These are phyloP conservation scores for Tachystola acroxantha DNA, from an alignment of 2,888 invertebrate genomes.

Conservation along the genomic window DNA sequence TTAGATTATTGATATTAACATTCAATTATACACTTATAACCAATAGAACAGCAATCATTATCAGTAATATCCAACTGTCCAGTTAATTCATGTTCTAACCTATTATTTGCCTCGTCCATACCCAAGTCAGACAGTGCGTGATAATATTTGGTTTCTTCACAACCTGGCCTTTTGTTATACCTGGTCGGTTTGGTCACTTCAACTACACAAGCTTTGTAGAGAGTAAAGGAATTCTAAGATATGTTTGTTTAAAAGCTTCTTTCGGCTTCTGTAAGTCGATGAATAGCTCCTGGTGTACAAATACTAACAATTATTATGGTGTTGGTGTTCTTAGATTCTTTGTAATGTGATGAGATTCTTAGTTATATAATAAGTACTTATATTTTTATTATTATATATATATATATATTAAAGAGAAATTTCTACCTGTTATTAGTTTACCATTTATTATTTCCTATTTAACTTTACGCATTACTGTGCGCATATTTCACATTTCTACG, in stretches of 20 bases:
- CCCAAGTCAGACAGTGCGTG: slow-evolving; percentile 60
- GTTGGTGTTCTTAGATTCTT: slow-evolving; percentile 5
- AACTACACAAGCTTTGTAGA: slow-evolving; percentile 41
- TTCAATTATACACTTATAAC: background rate
- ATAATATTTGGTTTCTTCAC: slow-evolving; percentile 69
- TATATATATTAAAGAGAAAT: too few relatives aligned
- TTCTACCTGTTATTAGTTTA: too few relatives aligned
- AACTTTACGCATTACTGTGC: too few relatives aligned
- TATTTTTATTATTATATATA: too few relatives aligned
- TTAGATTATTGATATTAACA: background rate
- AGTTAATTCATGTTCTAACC: slow-evolving; percentile 12
- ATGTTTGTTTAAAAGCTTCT: slow-evolving; percentile 66
- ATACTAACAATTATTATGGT: slow-evolving; percentile 55
- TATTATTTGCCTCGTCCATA: slow-evolving; percentile 42
- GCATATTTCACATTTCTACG: too few relatives aligned
- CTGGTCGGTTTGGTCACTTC: slow-evolving; percentile 58
- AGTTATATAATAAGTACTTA: too few relatives aligned
- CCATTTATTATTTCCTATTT: too few relatives aligned
- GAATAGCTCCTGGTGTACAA: slow-evolving; percentile 67
- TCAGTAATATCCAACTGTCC: slow-evolving; percentile 5
- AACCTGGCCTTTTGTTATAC: slow-evolving; percentile 47
- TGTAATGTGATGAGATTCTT: background rate
- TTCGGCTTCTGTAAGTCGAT: slow-evolving; percentile 68
- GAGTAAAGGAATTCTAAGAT: slow-evolving; percentile 58
- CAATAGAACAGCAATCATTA: slow-evolving; percentile 10